Evolutionary conservation across 2,888 invertebrate species (phyloP), one percentile per base, ranked within the genome.

Genomic region (Brenthis hecate): DNA sequence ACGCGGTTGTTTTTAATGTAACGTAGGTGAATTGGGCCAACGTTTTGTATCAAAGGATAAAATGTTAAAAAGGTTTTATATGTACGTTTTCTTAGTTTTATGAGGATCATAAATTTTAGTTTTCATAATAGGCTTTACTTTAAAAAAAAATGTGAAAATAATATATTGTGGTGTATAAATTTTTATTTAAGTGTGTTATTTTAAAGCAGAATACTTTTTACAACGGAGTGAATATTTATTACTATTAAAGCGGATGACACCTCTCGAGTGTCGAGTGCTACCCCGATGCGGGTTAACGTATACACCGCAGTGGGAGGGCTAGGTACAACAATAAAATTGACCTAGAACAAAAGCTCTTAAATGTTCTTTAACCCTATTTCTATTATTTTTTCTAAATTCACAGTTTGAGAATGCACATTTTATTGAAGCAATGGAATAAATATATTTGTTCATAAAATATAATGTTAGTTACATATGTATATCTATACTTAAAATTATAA

Each of bases 221-320:
- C 16, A 50, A 55, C 48, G 32, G 14, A 47, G 16, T 53, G n/a
- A 48, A 48, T 48, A 66, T 48, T 43, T 66, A 55, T 54, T 54
- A 53, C 63, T 57, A 57, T 43, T 54, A 36, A 58, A 63, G 58
- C 55, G 66, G 69, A 66, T 66, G 66, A 32, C 66, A 55, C 66
- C 56, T 62, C 66, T 66, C 58, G 13, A 58, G 62, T 62, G 53
- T 60, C 56, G 32, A 70, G 66, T 57, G 66, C 56, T 54, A 19
- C 58, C 55, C 65, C 62, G 56, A 66, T 66, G 69, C 69, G 66
- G 66, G 62, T 55, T 70, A 62, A 66, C 66, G 56, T 66, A 63
- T 66, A 58, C 66, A 50, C 66, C 66, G 66, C 66, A 66, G 60
- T 61, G 53, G 61, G 65, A 55, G 55, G 61, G 50, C 58, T 60